Percentiles rank a stretch among this genome's conserved stretches.
These are phyloP conservation scores for Nesoenas mayeri DNA, from an alignment of 2,113 vertebrate genomes.

Conservation along the genomic window DNA sequence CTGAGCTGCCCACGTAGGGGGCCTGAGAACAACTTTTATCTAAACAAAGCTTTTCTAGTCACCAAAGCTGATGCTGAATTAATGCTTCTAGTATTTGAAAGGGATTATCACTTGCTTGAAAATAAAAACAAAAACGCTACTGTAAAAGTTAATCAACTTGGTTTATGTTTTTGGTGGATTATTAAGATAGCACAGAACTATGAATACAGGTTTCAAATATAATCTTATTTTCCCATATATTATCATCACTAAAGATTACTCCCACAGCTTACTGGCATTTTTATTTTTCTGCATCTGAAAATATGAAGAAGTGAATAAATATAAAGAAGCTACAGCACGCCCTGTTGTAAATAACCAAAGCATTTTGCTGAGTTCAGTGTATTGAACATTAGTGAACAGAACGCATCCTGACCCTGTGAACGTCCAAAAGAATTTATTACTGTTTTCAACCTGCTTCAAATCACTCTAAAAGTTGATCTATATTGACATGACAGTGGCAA, in stretches of 20 bases:
- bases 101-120: background rate
- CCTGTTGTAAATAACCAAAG: background rate
- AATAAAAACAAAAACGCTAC: background rate
- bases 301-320: background rate
- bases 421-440: background rate
- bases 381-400: background rate
- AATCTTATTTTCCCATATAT: background rate
- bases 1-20: background rate
- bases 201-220: background rate
- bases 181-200: background rate
- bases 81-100: background rate
- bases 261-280: background rate
- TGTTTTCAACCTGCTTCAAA: background rate
- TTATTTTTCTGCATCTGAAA: background rate
- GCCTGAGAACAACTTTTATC: background rate
- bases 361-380: background rate
- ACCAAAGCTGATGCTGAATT: background rate
- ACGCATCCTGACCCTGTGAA: background rate
- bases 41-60: background rate
- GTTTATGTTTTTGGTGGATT: background rate
- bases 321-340: background rate
- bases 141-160: background rate
- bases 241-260: background rate
- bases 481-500: background rate
- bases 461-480: background rate